Conservation (phyloP, 1,140 invertebrate species). For the Diuraphis noxia region DNA sequence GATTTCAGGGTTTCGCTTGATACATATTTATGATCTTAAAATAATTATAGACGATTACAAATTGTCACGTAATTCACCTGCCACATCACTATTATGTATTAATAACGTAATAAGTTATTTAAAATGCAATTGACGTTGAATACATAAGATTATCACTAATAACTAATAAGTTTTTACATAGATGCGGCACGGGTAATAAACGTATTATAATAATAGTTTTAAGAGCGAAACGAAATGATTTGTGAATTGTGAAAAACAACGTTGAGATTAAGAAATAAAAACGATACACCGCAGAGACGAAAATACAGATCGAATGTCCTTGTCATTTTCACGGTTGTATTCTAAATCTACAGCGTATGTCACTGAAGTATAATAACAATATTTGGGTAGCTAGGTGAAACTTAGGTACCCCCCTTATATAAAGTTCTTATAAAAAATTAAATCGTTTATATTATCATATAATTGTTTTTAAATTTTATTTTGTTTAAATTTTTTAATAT, state of each 20-base stretch:
- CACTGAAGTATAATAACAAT: neutral
- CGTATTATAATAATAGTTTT: conserved; percentile 2
- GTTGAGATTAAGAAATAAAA: conserved; percentile 5
- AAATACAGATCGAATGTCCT: neutral
- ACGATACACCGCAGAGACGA: neutral
- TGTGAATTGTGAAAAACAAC: neutral
- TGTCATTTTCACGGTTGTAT: neutral
- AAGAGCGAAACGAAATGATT: neutral
- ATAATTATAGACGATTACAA: neutral
- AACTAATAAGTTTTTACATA: neutral
- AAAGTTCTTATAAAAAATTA: neutral
- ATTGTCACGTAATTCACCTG: neutral
- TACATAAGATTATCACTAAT: neutral
- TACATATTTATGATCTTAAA: neutral
- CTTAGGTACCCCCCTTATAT: no score
- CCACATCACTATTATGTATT: neutral
- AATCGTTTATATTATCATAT: neutral
- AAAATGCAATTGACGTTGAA: neutral
- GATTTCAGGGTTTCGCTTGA: neutral
- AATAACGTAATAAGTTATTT: neutral
- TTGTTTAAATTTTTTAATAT: neutral
- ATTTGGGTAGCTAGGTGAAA: neutral
- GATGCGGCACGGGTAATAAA: neutral
- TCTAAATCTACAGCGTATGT: neutral
- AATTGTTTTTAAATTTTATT: neutral